Evolutionary conservation across 2,113 vertebrate species (phyloP), one percentile per base, ranked within the genome.

Genomic region (Clarias gariepinus): DNA sequence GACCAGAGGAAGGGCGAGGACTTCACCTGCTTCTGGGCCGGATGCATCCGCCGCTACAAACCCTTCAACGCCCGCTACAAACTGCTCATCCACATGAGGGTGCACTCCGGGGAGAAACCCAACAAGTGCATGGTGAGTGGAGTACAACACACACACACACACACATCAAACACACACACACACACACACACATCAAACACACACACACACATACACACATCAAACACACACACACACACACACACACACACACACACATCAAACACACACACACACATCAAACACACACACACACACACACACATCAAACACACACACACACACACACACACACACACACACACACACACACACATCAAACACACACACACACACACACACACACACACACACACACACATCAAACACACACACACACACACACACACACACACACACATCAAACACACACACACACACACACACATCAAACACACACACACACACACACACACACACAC

Each of bases 31-130:
- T 99, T 99, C 95, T 99, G 98, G 98, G 96, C 97, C 0, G 97
- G 98, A 89, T 99, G 98, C 30, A 96, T 98, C 89, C 97, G 98
- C 52, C 97, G 98, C 41, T 98, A 98, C 92, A 99, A 99, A 90
- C 98, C 98, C 90, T 99, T 99, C 95, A 99, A 99, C 18, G 98
- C 98, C 68, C 98, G 98, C 90, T 99, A 99, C 95, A 99, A 99
- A 94, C 96, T 99, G 92, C 97, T 99, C 91, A 99, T 99, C 93
- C 98, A 99, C 92, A 99, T 99, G 98, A 96, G 98, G 87, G 98
- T 99, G 90, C 98, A 99, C 94, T 99, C 98, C 0, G 98, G 98
- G 78, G 98, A 99, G 93, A 99, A 99, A 93, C 98, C 98, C 77
- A 99, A 99, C 96, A 99, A 99, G 92, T 99, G 98, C 77, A 99